Percentiles rank a stretch among this genome's conserved stretches.
These are phyloP conservation scores for Gila robusta DNA, from an alignment of 2,797 vertebrate genomes.

Conservation along the genomic window DNA sequence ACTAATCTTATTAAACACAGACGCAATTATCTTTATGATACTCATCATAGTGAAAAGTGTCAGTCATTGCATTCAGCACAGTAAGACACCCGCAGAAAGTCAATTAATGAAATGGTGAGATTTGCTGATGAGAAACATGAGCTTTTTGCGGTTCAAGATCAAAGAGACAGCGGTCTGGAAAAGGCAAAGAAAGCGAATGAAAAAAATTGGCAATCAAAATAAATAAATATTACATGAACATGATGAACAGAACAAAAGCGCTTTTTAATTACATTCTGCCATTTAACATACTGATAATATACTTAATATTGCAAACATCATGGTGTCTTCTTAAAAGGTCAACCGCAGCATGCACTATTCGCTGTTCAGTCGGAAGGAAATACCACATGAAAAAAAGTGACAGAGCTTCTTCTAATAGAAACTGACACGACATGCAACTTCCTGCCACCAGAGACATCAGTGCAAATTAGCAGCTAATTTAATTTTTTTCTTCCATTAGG, in stretches of 20 bases:
- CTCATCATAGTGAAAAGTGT: slow-evolving; percentile 38
- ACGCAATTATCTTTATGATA: slow-evolving; percentile 51
- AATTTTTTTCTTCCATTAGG: slow-evolving; percentile 84
- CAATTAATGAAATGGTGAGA: slow-evolving; percentile 34
- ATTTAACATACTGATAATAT: slow-evolving; percentile 23
- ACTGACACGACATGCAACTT: slow-evolving; percentile 80
- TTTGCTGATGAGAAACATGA: slow-evolving; percentile 43
- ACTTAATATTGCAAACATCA: slow-evolving; percentile 31
- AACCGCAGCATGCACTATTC: slow-evolving; percentile 60
- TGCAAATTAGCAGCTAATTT: slow-evolving; percentile 91
- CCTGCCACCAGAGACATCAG: slow-evolving; percentile 81
- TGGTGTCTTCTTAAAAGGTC: slow-evolving; percentile 41
- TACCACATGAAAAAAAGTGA: slow-evolving; percentile 65
- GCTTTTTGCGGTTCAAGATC: slow-evolving; percentile 12
- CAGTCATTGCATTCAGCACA: slow-evolving; percentile 35
- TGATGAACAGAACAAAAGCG: slow-evolving; percentile 19
- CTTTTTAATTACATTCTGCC: slow-evolving; percentile 34
- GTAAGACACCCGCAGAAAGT: slow-evolving; percentile 19
- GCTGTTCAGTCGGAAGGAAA: slow-evolving; percentile 27
- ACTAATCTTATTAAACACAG: slow-evolving; percentile 48
- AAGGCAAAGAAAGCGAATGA: too few species aligned
- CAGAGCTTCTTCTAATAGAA: slow-evolving; percentile 76
- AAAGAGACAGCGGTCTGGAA: slow-evolving; percentile 30
- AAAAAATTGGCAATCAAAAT: neutral
- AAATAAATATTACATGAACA: slow-evolving; percentile 18